Base-by-base conservation (phyloP, 2,888 invertebrate genomes). In the Eristalis pertinax region DNA sequence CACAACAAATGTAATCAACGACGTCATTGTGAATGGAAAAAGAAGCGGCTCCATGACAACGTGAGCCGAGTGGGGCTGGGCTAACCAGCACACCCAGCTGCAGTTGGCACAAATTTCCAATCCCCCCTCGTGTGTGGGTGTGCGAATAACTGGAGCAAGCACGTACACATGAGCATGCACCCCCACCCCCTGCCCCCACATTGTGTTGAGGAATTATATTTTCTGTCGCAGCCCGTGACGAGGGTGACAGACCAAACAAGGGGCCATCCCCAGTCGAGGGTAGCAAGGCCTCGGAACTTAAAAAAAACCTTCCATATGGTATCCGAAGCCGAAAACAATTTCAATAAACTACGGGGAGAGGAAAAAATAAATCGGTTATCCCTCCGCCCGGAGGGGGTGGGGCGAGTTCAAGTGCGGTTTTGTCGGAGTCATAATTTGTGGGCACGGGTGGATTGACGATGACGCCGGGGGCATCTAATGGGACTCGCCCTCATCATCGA, bases 1-100 rank as follows among this genome's bases (percentile, higher is more conserved):
- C 43, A 32, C 29, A 43, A 75, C 29, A 76, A 83, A 79, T 79
- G 87, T 87, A 84, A 87, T 87, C 87, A 87, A 87, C 79, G 84
- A 69, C 64, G 41, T 80, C 75, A 87, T 79, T 87, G 84, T 80
- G 67, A 73, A 87, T 58, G 38, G 65, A 26, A 74, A 32, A 50
- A 73, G 60, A 50, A 73, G 60, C 60, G 60, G 60, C 41, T 58
- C 79, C 76, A 87, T 87, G 79, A 43, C 75, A 84, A 84, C 84
- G 11, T 63, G 73, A 74, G 83, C 72, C 58, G 62, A 68, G 62
- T 69, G 56, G 19, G 32, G 32, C 4, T 22, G 38, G 24, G 72
- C 72, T 56, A 73, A 62, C 65, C 58, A 41, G 15, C 60, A 22
- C 22, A 32, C 68, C 41, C 22, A 13, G 68, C 73, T 77, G 81